Conservation (phyloP, 2,888 invertebrate genomes). For the Spodoptera exigua region DNA sequence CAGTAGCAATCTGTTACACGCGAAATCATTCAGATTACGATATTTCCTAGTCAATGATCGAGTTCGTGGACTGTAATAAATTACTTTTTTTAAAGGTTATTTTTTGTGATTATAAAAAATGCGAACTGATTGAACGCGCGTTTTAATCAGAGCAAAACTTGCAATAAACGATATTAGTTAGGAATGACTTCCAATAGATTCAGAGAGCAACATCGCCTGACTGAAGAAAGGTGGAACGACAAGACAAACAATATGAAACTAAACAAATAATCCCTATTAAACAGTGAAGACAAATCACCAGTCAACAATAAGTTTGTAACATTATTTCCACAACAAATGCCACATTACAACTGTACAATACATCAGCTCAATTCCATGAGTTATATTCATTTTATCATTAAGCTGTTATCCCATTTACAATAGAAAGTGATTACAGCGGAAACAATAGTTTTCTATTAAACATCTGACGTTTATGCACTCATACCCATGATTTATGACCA, state of each 20-base stretch:
- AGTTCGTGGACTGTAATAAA: conserved; percentile 17
- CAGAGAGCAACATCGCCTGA: too few species aligned
- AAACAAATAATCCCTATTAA: too few species aligned
- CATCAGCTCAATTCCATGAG: too few species aligned
- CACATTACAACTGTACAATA: too few species aligned
- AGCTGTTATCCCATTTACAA: conserved; percentile 5
- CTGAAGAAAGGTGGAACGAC: too few species aligned
- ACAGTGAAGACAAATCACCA: too few species aligned
- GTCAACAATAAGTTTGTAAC: too few species aligned
- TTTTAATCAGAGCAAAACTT: too few species aligned
- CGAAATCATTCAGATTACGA: conserved; percentile 55
- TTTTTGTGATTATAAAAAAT: conserved; percentile 4
- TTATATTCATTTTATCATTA: not conserved
- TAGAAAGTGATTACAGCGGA: conserved; percentile 14
- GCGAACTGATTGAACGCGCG: conserved; percentile 2
- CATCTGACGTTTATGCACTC: conserved; percentile 14
- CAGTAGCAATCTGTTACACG: conserved; percentile 55
- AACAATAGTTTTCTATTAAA: conserved; percentile 12
- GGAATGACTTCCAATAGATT: too few species aligned
- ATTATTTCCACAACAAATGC: too few species aligned
- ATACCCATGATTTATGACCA: conserved; percentile 20
- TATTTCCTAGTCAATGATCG: conserved; percentile 57
- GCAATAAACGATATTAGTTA: too few species aligned
- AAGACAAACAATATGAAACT: too few species aligned
- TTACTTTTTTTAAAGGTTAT: conserved; percentile 17